Evolutionary conservation across 2,888 invertebrate genomes (phyloP), one percentile per base, ranked within the genome.

Genomic region (Ashinkailepas kermadecensis): DNA sequence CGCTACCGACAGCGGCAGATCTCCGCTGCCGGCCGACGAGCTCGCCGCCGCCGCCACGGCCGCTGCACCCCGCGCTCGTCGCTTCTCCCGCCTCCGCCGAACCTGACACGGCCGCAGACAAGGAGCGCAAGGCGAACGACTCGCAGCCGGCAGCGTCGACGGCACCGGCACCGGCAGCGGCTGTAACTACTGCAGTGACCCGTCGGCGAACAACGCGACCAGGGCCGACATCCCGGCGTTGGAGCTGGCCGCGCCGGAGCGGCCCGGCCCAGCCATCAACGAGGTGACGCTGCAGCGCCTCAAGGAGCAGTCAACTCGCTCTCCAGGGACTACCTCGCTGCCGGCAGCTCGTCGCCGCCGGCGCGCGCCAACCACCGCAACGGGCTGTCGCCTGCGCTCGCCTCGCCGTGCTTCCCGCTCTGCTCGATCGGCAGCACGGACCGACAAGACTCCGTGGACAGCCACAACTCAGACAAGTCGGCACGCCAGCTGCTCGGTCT

Each of bases 11-110:
- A 93, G 84, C 84, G 85, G 81, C 86, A 85, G 65, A 83, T 93
- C 85, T 92, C n/a, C 92, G 62, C 65, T 23, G 65, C 91, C 92
- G 23, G 91, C 92, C 25, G 93, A 93, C 85, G 93, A 93, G 84
- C 92, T 91, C 86, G 88, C 90, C 80, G 87, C 86, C 10, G 87
- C 87, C 80, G 91, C 92, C 82, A 89, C 89, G 57, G 83, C 82
- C 62, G 82, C 82, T 54, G 81, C 83, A 15, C 83, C 83, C n/a
- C 13, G 81, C 83, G 18, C 83, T 4, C 39, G 39, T 39, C 39
- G 39, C 39, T 4, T 39, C 39, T 39, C 39, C 39, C 39, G 39
- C 39, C 39, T 39, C 39, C 39, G 39, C 39, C 39, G 39, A 39
- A 39, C 39, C 39, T 39, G 39, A 39, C 39, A 39, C 39, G 39